A percentile compares a stretch with the other conserved stretches of the same genome.
Conservation (phyloP, 2,797 vertebrate species). For the Bryconaethiops microstoma region DNA sequence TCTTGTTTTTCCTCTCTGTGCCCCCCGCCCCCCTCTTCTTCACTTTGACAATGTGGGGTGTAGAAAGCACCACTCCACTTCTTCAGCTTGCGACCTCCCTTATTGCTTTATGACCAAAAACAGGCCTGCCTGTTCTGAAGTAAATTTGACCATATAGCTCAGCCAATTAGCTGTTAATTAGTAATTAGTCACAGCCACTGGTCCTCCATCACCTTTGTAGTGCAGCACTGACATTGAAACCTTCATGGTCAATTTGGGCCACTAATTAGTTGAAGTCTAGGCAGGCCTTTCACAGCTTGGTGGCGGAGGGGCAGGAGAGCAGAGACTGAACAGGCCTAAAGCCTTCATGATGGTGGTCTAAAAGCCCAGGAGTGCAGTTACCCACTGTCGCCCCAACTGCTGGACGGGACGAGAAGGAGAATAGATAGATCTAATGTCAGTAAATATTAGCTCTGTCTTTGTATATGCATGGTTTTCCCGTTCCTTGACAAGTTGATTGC, state of each 20-base stretch:
- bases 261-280: slow-evolving; percentile 28
- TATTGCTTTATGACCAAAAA: slow-evolving; percentile 2
- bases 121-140: background rate
- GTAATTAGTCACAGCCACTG: slow-evolving; percentile 56
- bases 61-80: slow-evolving; percentile 4
- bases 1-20: slow-evolving; percentile 12
- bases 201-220: slow-evolving; percentile 9
- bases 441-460: slow-evolving; percentile 80
- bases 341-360: slow-evolving; percentile 38
- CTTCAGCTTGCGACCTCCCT: background rate
- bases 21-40: slow-evolving; percentile 5
- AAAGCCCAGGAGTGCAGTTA: slow-evolving; percentile 54
- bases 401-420: slow-evolving; percentile 61
- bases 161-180: slow-evolving; percentile 64
- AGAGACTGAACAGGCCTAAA: slow-evolving; percentile 4
- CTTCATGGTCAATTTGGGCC: slow-evolving; percentile 22
- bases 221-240: slow-evolving; percentile 25
- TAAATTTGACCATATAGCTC: background rate
- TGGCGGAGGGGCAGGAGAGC: slow-evolving; percentile 48
- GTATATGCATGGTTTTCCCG: slow-evolving; percentile 64
- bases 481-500: slow-evolving; percentile 75
- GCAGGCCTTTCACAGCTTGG: slow-evolving; percentile 6
- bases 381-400: slow-evolving; percentile 57
- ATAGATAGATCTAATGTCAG: slow-evolving; percentile 76
- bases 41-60: slow-evolving; percentile 26